phyloP scores from a whole-genome alignment of 2,113 vertebrate species.

The Parus major region DNA sequence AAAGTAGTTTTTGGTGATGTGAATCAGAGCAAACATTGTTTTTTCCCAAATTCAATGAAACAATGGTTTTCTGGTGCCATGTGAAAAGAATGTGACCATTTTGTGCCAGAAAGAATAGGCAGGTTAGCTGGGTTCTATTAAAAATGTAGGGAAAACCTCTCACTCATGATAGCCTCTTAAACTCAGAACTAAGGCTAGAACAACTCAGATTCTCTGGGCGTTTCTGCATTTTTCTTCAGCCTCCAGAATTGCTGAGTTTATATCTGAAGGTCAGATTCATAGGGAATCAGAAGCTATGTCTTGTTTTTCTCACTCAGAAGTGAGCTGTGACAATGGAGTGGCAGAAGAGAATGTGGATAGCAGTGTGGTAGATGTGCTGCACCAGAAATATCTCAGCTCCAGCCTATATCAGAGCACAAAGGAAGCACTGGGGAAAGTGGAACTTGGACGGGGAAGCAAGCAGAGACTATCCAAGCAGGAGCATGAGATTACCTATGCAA shows the following conservation, averaged over 20 bases:
- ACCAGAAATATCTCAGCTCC: conserved; percentile 65
- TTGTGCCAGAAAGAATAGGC: neutral
- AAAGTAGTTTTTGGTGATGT: neutral
- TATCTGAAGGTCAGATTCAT: neutral
- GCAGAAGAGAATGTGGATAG: neutral
- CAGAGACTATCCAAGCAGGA: neutral
- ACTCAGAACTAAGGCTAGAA: neutral
- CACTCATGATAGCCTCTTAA: neutral
- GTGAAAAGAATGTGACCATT: neutral
- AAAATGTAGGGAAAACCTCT: neutral
- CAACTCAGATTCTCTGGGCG: neutral
- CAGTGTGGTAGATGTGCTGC: conserved; percentile 51
- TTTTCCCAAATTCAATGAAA: neutral
- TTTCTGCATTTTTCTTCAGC: neutral
- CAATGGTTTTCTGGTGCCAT: neutral
- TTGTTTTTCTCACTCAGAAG: conserved; percentile 12
- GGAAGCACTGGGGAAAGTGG: conserved; percentile 52
- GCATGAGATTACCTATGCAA: conserved; percentile 68
- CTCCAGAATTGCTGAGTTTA: neutral
- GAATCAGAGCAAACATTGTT: neutral
- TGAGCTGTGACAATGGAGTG: neutral
- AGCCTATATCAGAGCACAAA: conserved; percentile 29
- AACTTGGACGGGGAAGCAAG: conserved; percentile 6
- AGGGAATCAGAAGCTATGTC: neutral
- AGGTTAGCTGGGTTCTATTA: neutral